Base-by-base conservation (phyloP, 2,113 vertebrate species). In the Brachyhypopomus occidentalis region DNA sequence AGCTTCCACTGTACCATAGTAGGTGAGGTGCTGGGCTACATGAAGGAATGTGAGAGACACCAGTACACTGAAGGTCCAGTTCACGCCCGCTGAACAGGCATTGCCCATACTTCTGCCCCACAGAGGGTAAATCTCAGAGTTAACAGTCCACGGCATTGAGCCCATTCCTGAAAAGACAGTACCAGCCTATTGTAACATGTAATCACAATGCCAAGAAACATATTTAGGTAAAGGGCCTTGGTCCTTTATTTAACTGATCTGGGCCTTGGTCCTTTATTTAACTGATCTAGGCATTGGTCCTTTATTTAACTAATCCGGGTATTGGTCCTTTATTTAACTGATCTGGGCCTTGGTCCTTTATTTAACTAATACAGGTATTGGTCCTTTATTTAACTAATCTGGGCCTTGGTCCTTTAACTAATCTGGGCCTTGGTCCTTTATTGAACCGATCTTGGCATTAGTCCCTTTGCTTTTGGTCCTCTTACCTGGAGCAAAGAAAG, bases 41-140 rank as follows among this genome's bases (percentile, higher is more conserved):
- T 99, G 97, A 71, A 99, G 93, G 89, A 99, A 99, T 0, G 97
- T 98, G 86, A 99, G 74, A 0, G 98, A 99, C 79, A 99, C 95
- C 0, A 98, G 89, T 63, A 99, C 93, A 48, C 99, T 99, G 91
- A 97, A 99, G 85, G 95, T 95, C 98, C 98, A 99, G 89, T 98
- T 99, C 86, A 97, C 93, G 64, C 97, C 97, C 9, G 98, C 96
- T 0, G 98, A 96, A 75, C 96, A 98, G 0, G 98, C 97, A 0
- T 99, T 99, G 72, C 98, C 98, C n/a, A 96, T 98, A 87, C 98
- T 98, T 89, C 98, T 94, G 9, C 97, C 98, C 98, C 98, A 99
- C 86, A 98, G 94, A 0, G 97, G 97, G 84, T 98, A 99, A 88
- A 99, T 99, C 91, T 99, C 98, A 70, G 97, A 97, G 91, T 99